Conservation (phyloP, 2,113 vertebrate genomes). For the Meriones unguiculatus region DNA sequence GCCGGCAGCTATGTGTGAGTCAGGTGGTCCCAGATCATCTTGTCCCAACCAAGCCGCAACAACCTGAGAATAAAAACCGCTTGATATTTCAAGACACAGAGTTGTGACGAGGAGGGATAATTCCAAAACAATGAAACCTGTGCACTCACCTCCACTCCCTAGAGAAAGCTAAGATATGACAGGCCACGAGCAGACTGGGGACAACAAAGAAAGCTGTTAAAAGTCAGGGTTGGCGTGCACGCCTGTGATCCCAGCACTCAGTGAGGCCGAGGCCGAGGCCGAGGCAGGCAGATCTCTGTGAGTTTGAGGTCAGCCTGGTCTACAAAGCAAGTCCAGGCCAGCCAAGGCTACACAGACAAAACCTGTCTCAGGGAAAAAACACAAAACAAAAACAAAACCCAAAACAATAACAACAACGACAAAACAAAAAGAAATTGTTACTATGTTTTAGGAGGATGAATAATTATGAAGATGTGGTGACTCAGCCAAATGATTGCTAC, state of each 20-base stretch:
- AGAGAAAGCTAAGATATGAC: background rate
- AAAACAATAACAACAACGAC: no score
- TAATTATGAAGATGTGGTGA: background rate
- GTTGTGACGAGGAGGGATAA: background rate
- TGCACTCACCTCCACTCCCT: background rate
- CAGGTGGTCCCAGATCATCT: background rate
- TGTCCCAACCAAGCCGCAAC: background rate
- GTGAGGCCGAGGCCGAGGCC: no score
- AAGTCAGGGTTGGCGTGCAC: no score
- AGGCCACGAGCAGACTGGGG: background rate
- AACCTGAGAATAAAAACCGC: background rate
- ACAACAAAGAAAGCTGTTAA: background rate
- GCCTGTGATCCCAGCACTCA: no score
- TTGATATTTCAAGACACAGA: background rate
- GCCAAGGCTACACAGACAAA: no score
- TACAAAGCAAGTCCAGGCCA: no score
- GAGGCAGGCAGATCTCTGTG: no score
- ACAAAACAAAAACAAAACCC: no score
- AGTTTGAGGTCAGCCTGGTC: no score
- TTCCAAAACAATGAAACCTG: background rate
- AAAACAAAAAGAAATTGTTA: background rate
- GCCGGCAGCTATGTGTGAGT: background rate
- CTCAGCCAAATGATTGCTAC: background rate
- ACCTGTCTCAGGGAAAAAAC: no score
- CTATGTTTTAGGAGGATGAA: background rate